Base-by-base conservation (phyloP, 2,888 invertebrate species). In the Bhutanitis thaidina region DNA sequence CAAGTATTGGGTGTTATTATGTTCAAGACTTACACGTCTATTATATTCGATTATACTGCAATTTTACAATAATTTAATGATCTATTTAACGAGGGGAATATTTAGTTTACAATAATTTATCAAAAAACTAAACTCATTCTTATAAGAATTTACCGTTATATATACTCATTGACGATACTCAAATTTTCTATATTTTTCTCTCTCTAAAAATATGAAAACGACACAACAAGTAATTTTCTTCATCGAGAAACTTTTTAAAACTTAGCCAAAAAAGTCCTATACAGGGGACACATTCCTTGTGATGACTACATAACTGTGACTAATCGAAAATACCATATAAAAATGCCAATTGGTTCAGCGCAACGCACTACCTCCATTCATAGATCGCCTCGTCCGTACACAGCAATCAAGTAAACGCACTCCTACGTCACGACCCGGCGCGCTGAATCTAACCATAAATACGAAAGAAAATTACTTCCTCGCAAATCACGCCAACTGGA, bases 191-290 rank as follows among this genome's bases (percentile, higher is more conserved):
- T 74, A 77, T 64, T 76, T 74, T 77, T 68, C 44, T 50, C 14
- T 44, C 39, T 77, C 82, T 86, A 84, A 83, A 85, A 83, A 82
- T 85, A 84, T 85, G 79, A 80, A 80, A 85, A 86, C 82, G 86
- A 83, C 80, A 82, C 84, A 84, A 88, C 85, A 82, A 79, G 79
- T 80, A 80, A 77, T 77, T 78, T 73, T 65, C 59, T 58, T 8
- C 66, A 69, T 75, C 75, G 75, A 66, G 76, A 74, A 82, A 75
- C 74, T 75, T 71, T n/a, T 79, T 77, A 78, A 77, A 56, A 71
- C 64, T 77, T 80, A 69, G 74, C 73, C 34, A 12, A 34, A 34
- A 7, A 7, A 34, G 12, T 34, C 12, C 34, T 34, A 34, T 34
- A 12, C 34, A 55, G 66, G 72, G 73, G 69, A 74, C 80, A 81